Evolutionary conservation across 2,888 invertebrate species (phyloP), one percentile per base, ranked within the genome.

Genomic region (Caenorhabditis zanzibari): DNA sequence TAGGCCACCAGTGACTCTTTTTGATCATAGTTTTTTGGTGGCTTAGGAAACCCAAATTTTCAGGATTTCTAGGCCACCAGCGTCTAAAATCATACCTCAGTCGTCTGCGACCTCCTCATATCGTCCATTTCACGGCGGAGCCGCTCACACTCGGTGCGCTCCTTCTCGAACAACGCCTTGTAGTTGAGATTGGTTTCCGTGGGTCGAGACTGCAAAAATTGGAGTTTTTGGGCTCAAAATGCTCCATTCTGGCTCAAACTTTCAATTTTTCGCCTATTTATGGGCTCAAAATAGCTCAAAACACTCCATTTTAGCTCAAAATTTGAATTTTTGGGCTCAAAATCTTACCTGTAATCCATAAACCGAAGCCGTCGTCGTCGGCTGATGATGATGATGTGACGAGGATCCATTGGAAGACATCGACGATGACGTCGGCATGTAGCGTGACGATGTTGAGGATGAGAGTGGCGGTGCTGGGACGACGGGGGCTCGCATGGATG

Each of bases 131-230:
- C 89, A 54, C 85, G 84, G 28, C 87, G 69, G 66, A 92, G 76
- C n/a, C 86, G 79, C 9, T 91, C 91, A 63, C 90, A 89, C 69
- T 90, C 90, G 49, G 72, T 52, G 7, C 80, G 77, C 71, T 91
- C 90, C 80, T 89, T 88, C 66, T 92, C 92, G 79, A 91, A 92
- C 22, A 92, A 77, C 5, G 85, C 74, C 72, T 88, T 89, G 75
- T 91, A 91, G 77, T 89, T 89, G 22, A 86, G 79, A 52, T 86
- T 86, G 3, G 86, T 86, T 49, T 85, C 87, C 10, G 80, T 80
- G 6, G 85, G 87, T 14, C 87, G 84, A 10, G 49, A 61, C 81
- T 84, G 71, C 1, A 77, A 73, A 14, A 52, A 41, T 32, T 38
- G 12, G 22, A 41, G 19, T 61, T 26, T 56, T 22, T 14, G 47